These are phyloP conservation scores for Xestia c-nigrum DNA, from an alignment of 2,888 invertebrate species.

Conservation along the genomic window DNA sequence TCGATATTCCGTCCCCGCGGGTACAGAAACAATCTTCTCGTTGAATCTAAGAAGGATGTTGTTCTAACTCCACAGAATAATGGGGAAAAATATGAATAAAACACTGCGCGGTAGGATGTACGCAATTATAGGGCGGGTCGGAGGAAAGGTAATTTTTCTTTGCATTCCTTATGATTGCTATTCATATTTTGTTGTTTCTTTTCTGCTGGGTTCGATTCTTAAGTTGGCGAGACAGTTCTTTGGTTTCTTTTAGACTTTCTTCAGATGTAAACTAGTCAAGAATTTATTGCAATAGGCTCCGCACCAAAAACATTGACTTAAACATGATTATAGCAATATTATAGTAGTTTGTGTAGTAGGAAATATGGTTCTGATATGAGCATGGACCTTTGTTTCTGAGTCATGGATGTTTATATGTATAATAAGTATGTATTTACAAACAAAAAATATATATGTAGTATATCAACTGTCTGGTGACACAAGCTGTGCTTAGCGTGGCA, in stretches of 20 bases:
- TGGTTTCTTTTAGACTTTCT: neutral
- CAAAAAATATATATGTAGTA: too few relatives aligned
- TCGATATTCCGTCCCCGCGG: conserved; percentile 61
- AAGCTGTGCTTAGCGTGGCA: too few relatives aligned
- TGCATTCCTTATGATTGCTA: neutral
- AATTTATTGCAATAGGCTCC: neutral
- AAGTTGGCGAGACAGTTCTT: neutral
- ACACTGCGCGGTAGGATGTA: conserved; percentile 11
- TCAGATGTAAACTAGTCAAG: too few relatives aligned
- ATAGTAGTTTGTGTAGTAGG: too few relatives aligned
- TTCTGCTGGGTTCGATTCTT: neutral
- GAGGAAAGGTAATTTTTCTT: neutral
- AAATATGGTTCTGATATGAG: too few relatives aligned
- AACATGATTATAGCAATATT: neutral
- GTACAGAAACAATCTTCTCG: conserved; percentile 62
- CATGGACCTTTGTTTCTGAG: too few relatives aligned
- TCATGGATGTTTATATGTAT: too few relatives aligned
- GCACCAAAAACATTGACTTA: neutral
- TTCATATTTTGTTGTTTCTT: neutral
- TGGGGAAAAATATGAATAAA: conserved; percentile 61
- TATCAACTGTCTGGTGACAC: too few relatives aligned
- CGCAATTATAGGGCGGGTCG: conserved; percentile 7
- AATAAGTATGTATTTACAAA: too few relatives aligned
- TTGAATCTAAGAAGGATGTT: conserved; percentile 57
- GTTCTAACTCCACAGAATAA: conserved; percentile 52